Percentiles rank a stretch among this genome's conserved stretches.
These are phyloP conservation scores for Lamellibrachia luymesi DNA, from an alignment of 1,140 invertebrate genomes.

Conservation along the genomic window DNA sequence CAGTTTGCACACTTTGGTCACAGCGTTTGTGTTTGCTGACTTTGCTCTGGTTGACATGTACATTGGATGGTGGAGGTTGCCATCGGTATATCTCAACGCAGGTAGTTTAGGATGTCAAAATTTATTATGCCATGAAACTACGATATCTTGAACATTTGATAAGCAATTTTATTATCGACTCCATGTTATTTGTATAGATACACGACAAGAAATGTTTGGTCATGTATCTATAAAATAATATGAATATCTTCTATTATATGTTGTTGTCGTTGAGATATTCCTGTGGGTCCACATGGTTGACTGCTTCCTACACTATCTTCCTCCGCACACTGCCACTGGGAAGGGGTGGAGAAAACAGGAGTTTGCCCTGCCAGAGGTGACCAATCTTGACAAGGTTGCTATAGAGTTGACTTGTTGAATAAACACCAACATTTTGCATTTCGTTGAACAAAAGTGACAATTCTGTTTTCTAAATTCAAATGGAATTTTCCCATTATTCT, in stretches of 20 bases:
- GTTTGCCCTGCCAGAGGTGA: neutral
- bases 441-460: no score
- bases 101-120: neutral
- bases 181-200: neutral
- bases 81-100: neutral
- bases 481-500: no score
- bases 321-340: neutral
- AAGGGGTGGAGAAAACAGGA: neutral
- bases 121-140: neutral
- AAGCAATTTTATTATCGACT: neutral
- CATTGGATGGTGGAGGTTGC: neutral
- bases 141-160: neutral
- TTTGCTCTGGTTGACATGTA: neutral
- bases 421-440: no score
- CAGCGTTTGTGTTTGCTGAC: neutral
- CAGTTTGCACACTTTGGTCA: neutral
- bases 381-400: no score
- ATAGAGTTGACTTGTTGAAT: no score
- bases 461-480: no score
- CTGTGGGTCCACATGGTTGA: neutral
- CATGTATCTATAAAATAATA: neutral
- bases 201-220: neutral
- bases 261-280: neutral
- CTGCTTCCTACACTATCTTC: neutral
- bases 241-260: neutral